Evolutionary conservation across 1,140 invertebrate genomes (phyloP).

Genomic region (Anastrepha ludens): DNA sequence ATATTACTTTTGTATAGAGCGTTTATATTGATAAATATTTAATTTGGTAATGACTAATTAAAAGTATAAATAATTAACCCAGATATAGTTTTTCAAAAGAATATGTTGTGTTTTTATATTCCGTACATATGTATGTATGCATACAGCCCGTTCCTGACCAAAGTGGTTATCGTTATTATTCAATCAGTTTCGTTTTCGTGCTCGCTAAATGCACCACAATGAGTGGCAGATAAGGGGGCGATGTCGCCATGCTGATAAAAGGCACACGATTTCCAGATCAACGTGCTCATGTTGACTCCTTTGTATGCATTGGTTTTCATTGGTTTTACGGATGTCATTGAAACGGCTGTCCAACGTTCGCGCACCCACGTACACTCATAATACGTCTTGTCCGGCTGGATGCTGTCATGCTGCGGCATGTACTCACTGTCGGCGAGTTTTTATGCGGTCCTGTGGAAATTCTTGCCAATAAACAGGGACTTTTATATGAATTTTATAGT

Average conservation of each 20-base stretch:
- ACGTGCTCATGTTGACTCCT: slow-evolving; percentile 15
- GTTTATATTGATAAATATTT: not conserved
- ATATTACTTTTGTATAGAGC: not conserved
- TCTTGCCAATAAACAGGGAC: not conserved
- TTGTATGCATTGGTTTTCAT: not conserved
- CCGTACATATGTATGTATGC: too few relatives aligned
- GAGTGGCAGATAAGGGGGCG: slow-evolving; percentile 25
- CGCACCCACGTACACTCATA: slow-evolving; percentile 40
- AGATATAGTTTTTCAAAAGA: too few relatives aligned
- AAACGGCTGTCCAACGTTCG: not conserved
- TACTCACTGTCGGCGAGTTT: not conserved
- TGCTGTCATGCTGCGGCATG: not conserved
- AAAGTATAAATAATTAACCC: slow-evolving; percentile 4
- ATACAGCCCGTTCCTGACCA: too few relatives aligned
- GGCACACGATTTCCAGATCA: not conserved
- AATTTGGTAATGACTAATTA: not conserved
- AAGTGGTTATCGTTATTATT: not conserved
- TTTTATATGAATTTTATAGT: not conserved
- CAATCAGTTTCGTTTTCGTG: slow-evolving; percentile 26
- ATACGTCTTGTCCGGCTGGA: not conserved
- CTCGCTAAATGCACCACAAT: not conserved
- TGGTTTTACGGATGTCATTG: slow-evolving; percentile 15
- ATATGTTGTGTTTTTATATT: not conserved
- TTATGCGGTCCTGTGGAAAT: not conserved
- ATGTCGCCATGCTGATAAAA: slow-evolving; percentile 10